Conservation (phyloP, 1,140 invertebrate genomes). For the Tigriopus japonicus region DNA sequence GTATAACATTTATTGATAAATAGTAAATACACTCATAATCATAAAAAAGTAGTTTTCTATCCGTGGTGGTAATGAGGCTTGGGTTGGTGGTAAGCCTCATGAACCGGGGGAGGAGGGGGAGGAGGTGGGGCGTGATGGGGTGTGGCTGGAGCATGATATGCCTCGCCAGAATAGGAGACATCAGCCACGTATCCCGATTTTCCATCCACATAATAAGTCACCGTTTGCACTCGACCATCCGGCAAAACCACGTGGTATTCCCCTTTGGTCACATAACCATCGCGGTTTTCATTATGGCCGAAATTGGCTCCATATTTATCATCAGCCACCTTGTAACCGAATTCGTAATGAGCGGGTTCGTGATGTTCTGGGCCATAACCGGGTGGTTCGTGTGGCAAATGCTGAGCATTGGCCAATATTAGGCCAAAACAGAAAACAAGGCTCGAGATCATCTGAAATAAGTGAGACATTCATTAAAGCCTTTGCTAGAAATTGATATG, state of each 20-base stretch:
- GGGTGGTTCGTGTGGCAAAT: too few relatives aligned
- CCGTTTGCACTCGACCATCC: conserved; percentile 12
- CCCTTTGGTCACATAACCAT: conserved; percentile 17
- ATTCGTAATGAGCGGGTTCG: conserved; percentile 16
- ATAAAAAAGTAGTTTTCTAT: too few relatives aligned
- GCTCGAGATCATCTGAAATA: too few relatives aligned
- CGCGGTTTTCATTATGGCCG: conserved; percentile 17
- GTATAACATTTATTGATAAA: too few relatives aligned
- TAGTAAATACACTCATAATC: too few relatives aligned
- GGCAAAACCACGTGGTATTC: conserved; percentile 19
- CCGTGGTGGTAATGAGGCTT: too few relatives aligned
- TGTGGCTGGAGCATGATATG: conserved; percentile 14
- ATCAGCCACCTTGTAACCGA: conserved; percentile 9
- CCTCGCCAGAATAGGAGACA: conserved; percentile 17
- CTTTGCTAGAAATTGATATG: too few relatives aligned
- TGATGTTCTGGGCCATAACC: background rate
- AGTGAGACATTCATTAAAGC: too few relatives aligned
- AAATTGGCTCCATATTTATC: conserved; percentile 16
- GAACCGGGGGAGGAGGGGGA: background rate
- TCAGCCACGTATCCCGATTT: conserved; percentile 18
- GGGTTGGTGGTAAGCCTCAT: background rate
- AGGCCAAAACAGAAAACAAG: too few relatives aligned
- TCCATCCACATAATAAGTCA: conserved; percentile 7
- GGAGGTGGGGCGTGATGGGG: background rate
- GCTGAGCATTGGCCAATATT: too few relatives aligned